Evolutionary conservation across 2,888 invertebrate genomes (phyloP), one percentile per base, ranked within the genome.

Genomic region (Ametastegia equiseti): DNA sequence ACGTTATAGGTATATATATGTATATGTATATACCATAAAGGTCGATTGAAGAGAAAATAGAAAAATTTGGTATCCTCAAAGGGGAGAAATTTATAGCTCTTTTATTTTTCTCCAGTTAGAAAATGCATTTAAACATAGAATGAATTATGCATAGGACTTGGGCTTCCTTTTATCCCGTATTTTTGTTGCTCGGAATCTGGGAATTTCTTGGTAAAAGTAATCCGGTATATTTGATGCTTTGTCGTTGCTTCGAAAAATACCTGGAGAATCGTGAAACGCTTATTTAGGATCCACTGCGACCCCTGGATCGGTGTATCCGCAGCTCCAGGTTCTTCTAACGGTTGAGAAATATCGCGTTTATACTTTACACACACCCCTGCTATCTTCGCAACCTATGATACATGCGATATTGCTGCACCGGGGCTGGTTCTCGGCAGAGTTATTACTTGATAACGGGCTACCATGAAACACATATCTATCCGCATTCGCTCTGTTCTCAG

Each of bases 401-500:
- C 78, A 78, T 78, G 42, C 60, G 60, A 60, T 78, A 63, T 63
- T 78, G n/a, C n/a, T n/a, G 71, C 78, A 78, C 63, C 42, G 78
- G 42, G 78, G 78, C 60, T 63, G 63, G 39, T 78, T 78, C 78
- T 45, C 78, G 60, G 81, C 63, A 81, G 81, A 81, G 81, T 81
- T 81, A 81, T 81, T 81, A 81, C 81, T 81, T 77, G 81, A 81
- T 81, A 81, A 81, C 75, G 81, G 75, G 65, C 81, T 73, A 63
- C 77, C 77, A 75, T 81, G 81, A 81, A 75, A 77, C 73, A 81
- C 81, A 47, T 60, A 63, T 63, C 75, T 81, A 81, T 77, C 75
- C 36, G 47, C 81, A 63, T 60, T 67, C 71, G 80, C 75, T 75
- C 54, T 75, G 57, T 80, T 80, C 69, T 80, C 60, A 80, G 60